phyloP scores from a whole-genome alignment of 35 echinoderm and acorn worm genomes.

The Diadema setosum region DNA sequence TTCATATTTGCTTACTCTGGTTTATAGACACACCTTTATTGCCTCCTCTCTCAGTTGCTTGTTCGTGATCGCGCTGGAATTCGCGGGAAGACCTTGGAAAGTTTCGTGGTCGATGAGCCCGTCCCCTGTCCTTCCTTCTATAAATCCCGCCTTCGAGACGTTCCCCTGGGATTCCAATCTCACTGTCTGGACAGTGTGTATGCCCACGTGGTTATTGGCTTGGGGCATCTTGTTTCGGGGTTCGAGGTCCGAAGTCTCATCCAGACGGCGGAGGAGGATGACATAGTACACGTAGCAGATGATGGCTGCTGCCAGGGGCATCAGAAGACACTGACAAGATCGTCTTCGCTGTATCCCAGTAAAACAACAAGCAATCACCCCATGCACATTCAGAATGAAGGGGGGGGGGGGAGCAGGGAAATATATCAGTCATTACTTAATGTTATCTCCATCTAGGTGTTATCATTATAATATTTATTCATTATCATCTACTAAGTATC shows the following conservation, averaged over 20 bases:
- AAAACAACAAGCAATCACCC: too few relatives aligned
- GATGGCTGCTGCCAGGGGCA: not conserved
- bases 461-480: too few relatives aligned
- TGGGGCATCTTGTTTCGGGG: not conserved
- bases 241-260: not conserved
- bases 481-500: too few relatives aligned
- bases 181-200: not conserved
- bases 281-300: not conserved
- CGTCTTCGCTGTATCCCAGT: not conserved
- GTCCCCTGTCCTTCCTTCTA: not conserved
- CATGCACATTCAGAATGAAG: too few relatives aligned
- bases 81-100: not conserved
- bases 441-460: too few relatives aligned
- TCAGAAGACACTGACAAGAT: not conserved
- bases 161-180: not conserved
- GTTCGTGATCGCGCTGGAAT: not conserved
- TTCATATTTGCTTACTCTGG: not conserved
- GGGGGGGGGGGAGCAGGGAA: too few relatives aligned
- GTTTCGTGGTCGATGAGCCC: not conserved
- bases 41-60: not conserved
- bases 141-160: not conserved
- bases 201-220: not conserved
- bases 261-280: not conserved
- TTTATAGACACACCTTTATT: not conserved
- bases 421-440: too few relatives aligned